phyloP scores from a whole-genome alignment of 2,888 invertebrate genomes.

The Pyralis farinalis region DNA sequence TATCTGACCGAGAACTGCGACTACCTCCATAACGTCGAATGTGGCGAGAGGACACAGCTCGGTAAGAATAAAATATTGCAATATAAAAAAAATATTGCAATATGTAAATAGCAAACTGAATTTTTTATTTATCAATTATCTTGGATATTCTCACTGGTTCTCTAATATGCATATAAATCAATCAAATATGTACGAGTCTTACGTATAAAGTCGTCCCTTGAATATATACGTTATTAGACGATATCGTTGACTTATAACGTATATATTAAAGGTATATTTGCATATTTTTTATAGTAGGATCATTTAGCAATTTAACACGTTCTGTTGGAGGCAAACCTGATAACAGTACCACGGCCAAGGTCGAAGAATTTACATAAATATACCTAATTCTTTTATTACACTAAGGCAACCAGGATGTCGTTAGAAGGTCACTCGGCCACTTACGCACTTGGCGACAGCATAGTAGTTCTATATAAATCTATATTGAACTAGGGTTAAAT shows the following conservation, averaged over 20 bases:
- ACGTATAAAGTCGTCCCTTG: too few species aligned
- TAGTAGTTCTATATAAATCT: background rate
- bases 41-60: conserved; percentile 92
- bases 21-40: conserved; percentile 96
- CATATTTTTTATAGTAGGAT: background rate
- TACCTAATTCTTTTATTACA: conserved; percentile 29
- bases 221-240: too few species aligned
- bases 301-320: background rate
- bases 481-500: too few species aligned
- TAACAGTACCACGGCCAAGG: conserved; percentile 51
- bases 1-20: conserved; percentile 97
- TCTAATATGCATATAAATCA: too few species aligned
- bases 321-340: background rate
- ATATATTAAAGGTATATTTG: too few species aligned
- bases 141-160: too few species aligned
- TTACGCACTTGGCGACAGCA: conserved; percentile 23
- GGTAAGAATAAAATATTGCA: too few species aligned
- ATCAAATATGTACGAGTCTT: too few species aligned
- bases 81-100: too few species aligned
- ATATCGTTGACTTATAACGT: too few species aligned
- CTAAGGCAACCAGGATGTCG: conserved; percentile 55
- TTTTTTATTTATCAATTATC: too few species aligned
- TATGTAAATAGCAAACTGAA: too few species aligned
- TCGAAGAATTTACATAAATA: conserved; percentile 37
- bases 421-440: conserved; percentile 47